Percentiles rank a stretch among this genome's conserved stretches.
These are phyloP conservation scores for Ruditapes philippinarum DNA, from an alignment of 1,140 invertebrate genomes.

Conservation along the genomic window DNA sequence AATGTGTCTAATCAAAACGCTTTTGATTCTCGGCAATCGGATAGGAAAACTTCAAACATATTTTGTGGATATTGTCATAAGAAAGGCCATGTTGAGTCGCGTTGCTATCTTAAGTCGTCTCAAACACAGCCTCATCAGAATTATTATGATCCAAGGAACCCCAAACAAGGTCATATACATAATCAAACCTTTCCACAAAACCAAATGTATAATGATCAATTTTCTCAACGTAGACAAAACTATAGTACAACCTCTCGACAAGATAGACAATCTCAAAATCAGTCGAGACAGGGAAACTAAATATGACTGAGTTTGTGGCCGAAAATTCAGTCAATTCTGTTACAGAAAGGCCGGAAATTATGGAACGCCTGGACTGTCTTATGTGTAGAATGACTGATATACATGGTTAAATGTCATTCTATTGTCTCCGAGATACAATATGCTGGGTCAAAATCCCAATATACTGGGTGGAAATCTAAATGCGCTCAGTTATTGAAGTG, in stretches of 20 bases:
- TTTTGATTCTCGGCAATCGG: neutral
- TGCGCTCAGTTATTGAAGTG: too few relatives aligned
- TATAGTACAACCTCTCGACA: neutral
- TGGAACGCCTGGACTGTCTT: too few relatives aligned
- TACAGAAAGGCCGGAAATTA: neutral
- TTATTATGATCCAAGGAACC: neutral
- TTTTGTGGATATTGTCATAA: neutral
- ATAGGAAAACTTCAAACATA: neutral
- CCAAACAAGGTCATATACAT: too few relatives aligned
- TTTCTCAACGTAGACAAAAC: neutral
- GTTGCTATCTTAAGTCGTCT: neutral
- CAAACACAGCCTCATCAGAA: neutral
- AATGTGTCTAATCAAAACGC: neutral
- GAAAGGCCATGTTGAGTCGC: neutral
- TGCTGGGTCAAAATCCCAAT: too few relatives aligned
- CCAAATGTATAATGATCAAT: too few relatives aligned
- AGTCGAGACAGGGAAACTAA: neutral
- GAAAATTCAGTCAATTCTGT: neutral
- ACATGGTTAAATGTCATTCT: too few relatives aligned
- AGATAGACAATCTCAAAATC: neutral
- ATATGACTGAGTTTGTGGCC: neutral
- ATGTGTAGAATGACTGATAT: too few relatives aligned
- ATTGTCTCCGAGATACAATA: too few relatives aligned
- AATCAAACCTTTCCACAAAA: too few relatives aligned
- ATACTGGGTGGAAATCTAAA: too few relatives aligned